Conservation (phyloP, 2,888 invertebrate species). For the Synergus umbraculus region DNA sequence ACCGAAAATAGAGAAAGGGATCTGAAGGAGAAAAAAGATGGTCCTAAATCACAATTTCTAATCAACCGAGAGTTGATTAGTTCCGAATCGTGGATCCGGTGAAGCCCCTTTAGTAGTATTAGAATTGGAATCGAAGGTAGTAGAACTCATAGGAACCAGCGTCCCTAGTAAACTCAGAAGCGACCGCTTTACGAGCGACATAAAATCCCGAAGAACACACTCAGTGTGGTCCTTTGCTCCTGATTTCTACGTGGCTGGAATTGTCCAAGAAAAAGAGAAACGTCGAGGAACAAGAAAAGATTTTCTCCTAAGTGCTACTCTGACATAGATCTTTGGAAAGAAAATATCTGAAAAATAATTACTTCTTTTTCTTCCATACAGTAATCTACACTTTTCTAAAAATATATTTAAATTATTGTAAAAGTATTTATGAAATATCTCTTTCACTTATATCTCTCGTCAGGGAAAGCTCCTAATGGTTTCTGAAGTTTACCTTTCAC, state of each 20-base stretch:
- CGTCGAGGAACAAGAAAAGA: constrained; percentile 33
- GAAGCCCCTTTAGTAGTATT: constrained; percentile 3
- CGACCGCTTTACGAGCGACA: constrained; percentile 58
- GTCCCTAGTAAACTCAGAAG: constrained; percentile 12
- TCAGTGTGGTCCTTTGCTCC: constrained; percentile 15
- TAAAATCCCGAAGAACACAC: constrained; percentile 50
- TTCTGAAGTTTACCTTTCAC: not conserved
- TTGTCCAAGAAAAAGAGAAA: constrained; percentile 18
- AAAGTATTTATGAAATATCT: not conserved
- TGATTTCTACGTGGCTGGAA: constrained; percentile 47
- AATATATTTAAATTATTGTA: too few species aligned
- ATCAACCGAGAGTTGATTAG: constrained; percentile 21
- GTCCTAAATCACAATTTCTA: constrained; percentile 29
- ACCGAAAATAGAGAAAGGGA: not conserved
- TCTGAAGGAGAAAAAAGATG: not conserved
- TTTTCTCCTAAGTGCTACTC: constrained; percentile 31
- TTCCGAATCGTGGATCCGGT: not conserved
- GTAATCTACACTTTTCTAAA: too few species aligned
- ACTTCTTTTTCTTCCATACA: not conserved
- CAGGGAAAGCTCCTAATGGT: not conserved
- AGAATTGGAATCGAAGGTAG: constrained; percentile 22
- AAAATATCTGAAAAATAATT: not conserved
- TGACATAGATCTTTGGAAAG: constrained; percentile 38
- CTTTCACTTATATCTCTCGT: not conserved
- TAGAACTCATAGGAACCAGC: not conserved